Evolutionary conservation across 2,797 vertebrate species (phyloP).

Genomic region (Tragopan temminckii): DNA sequence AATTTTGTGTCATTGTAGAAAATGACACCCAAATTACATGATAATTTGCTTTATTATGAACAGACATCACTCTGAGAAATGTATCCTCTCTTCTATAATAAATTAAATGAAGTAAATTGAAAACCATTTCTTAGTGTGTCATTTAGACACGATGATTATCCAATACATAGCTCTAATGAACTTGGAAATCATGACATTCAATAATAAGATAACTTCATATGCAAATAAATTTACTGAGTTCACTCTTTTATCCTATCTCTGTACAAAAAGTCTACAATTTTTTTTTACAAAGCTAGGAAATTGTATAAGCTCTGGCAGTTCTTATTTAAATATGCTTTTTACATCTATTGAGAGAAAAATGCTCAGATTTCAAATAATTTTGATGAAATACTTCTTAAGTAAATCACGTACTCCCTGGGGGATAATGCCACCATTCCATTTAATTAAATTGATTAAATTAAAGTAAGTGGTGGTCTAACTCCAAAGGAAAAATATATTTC

Average conservation of each 20-base stretch:
- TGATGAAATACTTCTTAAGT: conserved; percentile 69
- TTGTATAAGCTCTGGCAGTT: neutral
- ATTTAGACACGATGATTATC: neutral
- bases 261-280: neutral
- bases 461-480: conserved; percentile 65
- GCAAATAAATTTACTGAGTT: neutral
- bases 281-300: conserved; percentile 5
- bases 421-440: conserved; percentile 70
- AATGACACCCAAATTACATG: neutral
- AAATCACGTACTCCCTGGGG: conserved; percentile 36
- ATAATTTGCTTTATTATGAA: neutral
- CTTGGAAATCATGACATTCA: neutral
- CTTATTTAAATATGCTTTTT: conserved; percentile 43
- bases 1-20: neutral
- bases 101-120: neutral
- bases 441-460: conserved; percentile 82
- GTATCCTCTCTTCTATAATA: neutral
- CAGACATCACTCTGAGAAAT: neutral
- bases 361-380: conserved; percentile 68
- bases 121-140: neutral
- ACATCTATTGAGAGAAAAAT: neutral
- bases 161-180: neutral
- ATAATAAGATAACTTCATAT: neutral
- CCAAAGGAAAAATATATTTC: conserved; percentile 58
- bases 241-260: neutral